Percentiles rank a stretch among this genome's conserved stretches.
These are phyloP conservation scores for Nannoperca obscura DNA, from an alignment of 2,797 vertebrate species.

Conservation along the genomic window DNA sequence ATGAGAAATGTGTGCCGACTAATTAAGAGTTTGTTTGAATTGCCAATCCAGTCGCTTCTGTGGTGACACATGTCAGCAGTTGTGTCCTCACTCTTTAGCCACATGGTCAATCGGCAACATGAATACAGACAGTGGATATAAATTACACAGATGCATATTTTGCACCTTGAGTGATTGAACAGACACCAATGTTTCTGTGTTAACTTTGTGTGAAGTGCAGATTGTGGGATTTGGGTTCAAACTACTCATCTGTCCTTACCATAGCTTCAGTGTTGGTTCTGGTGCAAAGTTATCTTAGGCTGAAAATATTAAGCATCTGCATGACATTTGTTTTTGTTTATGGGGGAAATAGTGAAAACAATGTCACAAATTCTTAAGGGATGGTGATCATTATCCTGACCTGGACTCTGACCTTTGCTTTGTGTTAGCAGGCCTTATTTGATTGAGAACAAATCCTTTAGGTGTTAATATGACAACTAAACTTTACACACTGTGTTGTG, in stretches of 20 bases:
- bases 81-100: background rate
- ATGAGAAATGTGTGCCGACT: slow-evolving; percentile 38
- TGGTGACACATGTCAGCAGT: background rate
- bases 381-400: background rate
- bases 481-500: background rate
- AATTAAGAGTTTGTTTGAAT: slow-evolving; percentile 36
- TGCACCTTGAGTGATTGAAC: slow-evolving; percentile 3
- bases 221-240: background rate
- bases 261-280: background rate
- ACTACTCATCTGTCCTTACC: slow-evolving; percentile 5
- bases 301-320: background rate
- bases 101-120: slow-evolving; percentile 2
- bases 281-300: background rate
- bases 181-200: background rate
- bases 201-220: background rate
- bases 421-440: background rate
- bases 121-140: background rate
- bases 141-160: slow-evolving; percentile 15
- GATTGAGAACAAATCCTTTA: background rate
- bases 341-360: slow-evolving; percentile 10
- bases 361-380: background rate
- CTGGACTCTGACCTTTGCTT: background rate
- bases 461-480: background rate
- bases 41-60: slow-evolving; percentile 12
- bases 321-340: background rate